Percentiles rank a stretch among this genome's conserved stretches.
These are phyloP conservation scores for Aphelinus atriplicis DNA, from an alignment of 1,140 invertebrate genomes.

Conservation along the genomic window DNA sequence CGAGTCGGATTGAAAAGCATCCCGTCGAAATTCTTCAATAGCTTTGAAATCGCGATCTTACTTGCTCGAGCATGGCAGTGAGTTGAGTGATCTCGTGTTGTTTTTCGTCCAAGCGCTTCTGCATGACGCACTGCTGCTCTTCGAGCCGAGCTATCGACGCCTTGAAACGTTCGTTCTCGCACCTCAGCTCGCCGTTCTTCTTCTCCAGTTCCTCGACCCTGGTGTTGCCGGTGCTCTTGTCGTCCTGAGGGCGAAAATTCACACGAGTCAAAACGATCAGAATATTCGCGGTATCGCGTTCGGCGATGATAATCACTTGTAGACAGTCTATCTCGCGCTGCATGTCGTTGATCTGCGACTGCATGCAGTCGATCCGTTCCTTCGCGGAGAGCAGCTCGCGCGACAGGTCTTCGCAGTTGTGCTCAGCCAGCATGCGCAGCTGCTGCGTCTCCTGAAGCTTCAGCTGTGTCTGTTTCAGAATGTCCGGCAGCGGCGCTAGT, in stretches of 20 bases:
- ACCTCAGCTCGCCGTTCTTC: constrained; percentile 62
- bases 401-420: constrained; percentile 71
- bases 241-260: constrained; percentile 38
- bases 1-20: background rate
- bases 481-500: constrained; percentile 76
- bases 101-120: constrained; percentile 60
- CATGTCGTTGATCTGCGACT: constrained; percentile 51
- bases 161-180: constrained; percentile 66
- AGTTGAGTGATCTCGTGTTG: constrained; percentile 69
- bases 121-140: constrained; percentile 51
- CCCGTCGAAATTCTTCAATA: background rate
- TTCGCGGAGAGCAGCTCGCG: constrained; percentile 68
- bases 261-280: too few relatives aligned
- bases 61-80: constrained; percentile 73
- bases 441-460: constrained; percentile 78
- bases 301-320: constrained; percentile 37
- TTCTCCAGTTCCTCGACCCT: constrained; percentile 66
- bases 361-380: constrained; percentile 65
- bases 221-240: constrained; percentile 58
- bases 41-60: constrained; percentile 33
- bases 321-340: constrained; percentile 51
- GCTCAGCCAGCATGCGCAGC: constrained; percentile 70
- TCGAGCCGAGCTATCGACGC: constrained; percentile 60
- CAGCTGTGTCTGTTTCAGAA: constrained; percentile 77
- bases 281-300: too few relatives aligned